Evolutionary conservation across 2,113 vertebrate species (phyloP).

Genomic region (Gavialis gangeticus): DNA sequence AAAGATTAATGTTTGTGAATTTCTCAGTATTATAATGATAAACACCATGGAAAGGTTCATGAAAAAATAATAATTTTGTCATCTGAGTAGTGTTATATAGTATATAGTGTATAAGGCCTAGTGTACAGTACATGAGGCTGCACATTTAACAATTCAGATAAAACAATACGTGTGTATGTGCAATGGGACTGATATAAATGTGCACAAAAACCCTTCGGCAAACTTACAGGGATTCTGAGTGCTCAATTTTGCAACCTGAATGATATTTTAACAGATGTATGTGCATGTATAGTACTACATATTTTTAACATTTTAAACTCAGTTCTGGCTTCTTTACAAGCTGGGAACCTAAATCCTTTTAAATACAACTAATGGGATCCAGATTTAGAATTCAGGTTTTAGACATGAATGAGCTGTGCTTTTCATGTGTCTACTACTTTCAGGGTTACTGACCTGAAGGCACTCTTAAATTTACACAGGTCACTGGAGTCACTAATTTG

Average conservation of each 20-base stretch:
- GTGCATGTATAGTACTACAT: slow-evolving; percentile 42
- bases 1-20: background rate
- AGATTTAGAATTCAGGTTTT: slow-evolving; percentile 48
- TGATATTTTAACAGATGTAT: background rate
- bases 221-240: slow-evolving; percentile 9
- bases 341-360: slow-evolving; percentile 55
- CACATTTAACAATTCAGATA: background rate
- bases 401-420: slow-evolving; percentile 51
- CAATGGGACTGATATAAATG: background rate
- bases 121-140: too few species aligned
- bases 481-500: slow-evolving; percentile 62
- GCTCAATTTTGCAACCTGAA: slow-evolving; percentile 25
- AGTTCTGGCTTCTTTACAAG: slow-evolving; percentile 37
- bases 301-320: slow-evolving; percentile 35
- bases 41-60: background rate
- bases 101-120: background rate
- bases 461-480: slow-evolving; percentile 60
- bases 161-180: background rate
- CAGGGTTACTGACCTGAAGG: slow-evolving; percentile 59
- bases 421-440: slow-evolving; percentile 46
- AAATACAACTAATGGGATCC: slow-evolving; percentile 51
- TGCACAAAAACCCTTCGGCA: slow-evolving; percentile 28
- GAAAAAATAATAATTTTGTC: background rate
- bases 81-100: background rate
- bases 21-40: background rate